Evolutionary conservation across 1,140 invertebrate genomes (phyloP), one percentile per base, ranked within the genome.

Genomic region (Pogonomyrmex californicus): DNA sequence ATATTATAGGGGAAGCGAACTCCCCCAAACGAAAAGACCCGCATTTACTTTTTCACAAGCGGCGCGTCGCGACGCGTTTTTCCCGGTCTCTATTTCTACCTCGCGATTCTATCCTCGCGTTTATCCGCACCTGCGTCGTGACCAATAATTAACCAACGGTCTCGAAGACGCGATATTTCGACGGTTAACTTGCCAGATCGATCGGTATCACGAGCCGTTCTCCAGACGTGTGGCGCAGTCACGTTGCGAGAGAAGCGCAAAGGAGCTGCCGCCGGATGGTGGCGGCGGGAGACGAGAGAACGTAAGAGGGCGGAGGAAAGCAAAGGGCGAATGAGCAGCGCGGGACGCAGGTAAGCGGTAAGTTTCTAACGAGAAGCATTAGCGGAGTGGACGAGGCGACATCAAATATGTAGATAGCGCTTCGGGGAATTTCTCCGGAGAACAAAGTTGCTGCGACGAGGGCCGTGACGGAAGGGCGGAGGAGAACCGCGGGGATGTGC

Each of bases 371-470:
- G 91, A 92, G 92, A 89, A 90, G 88, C 91, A 92, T 92, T 92
- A 93, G 91, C 86, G 86, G 86, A 92, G 91, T 92, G 92, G 92
- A 92, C 91, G 92, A 92, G 91, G 91, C 86, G 89, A 91, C 92
- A 93, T 93, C 91, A 93, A 93, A 93, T 93, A 93, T 93, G 92
- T 92, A 93, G 92, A 93, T 92, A 89, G 91, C 86, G 90, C 92
- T 92, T 91, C 86, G 86, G 92, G 92, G 92, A 92, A 92, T 93
- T 92, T 92, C 92, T 90, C 86, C 87, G 82, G 87, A 91, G 92
- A 91, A 91, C 87, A 91, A 91, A 91, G 89, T 91, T 91, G 85
- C 85, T 81, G 78, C 87, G 88, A 91, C 87, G 89, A 87, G 87
- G 81, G 82, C 68, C 62, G 58, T 51, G 77, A 86, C 68, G 85